These are phyloP conservation scores for Petrocephalus schoutedeni DNA, from an alignment of 2,797 vertebrate genomes.

Conservation along the genomic window DNA sequence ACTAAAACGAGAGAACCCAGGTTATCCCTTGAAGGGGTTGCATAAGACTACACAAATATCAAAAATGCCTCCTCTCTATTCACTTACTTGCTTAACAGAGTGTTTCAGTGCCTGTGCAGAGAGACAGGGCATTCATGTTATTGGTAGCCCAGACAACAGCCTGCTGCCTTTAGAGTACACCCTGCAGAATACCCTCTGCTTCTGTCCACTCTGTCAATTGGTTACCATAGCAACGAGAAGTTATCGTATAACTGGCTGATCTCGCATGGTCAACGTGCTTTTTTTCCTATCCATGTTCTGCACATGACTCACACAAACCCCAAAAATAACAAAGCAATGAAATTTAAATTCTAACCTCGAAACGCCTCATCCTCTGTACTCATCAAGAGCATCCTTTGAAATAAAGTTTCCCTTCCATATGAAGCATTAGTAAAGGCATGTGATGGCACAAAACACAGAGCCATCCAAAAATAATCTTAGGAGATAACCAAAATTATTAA, in stretches of 20 bases:
- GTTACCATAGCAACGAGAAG: conserved; percentile 8
- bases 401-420: neutral
- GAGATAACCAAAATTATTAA: conserved; percentile 2
- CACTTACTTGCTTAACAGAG: neutral
- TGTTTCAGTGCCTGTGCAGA: neutral
- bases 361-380: neutral
- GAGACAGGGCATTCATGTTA: neutral
- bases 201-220: conserved; percentile 3
- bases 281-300: neutral
- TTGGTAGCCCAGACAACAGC: neutral
- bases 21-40: neutral
- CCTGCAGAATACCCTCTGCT: conserved; percentile 6
- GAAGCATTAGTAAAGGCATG: neutral
- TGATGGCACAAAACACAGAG: neutral
- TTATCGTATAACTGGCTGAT: conserved; percentile 1
- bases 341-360: conserved; percentile 14
- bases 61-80: conserved; percentile 8
- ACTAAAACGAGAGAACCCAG: neutral
- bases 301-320: neutral
- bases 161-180: neutral
- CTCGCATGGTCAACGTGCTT: neutral
- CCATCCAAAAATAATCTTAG: conserved; percentile 5
- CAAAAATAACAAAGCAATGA: neutral
- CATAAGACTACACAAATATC: neutral
- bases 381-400: neutral